A percentile compares a stretch with the other conserved stretches of the same genome.
phyloP scores from a whole-genome alignment of 2,113 vertebrate species.

The Brachirus orientalis region DNA sequence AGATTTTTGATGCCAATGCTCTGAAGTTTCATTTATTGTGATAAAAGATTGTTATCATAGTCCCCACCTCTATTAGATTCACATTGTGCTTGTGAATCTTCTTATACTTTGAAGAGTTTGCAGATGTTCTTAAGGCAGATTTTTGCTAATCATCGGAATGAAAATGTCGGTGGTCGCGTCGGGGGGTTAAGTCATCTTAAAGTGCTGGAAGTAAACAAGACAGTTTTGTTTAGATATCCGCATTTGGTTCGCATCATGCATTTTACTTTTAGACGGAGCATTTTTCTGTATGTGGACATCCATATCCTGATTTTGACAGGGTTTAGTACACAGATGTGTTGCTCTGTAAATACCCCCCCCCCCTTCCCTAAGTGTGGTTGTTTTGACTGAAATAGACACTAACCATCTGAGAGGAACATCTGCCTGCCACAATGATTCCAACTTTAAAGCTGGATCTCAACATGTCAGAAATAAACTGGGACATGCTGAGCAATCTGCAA shows the following conservation, averaged over 20 bases:
- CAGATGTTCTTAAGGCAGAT: slow-evolving; percentile 29
- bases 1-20: background rate
- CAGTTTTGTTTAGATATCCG: slow-evolving; percentile 71
- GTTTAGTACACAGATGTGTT: slow-evolving; percentile 78
- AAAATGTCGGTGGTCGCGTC: slow-evolving; percentile 34
- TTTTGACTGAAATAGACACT: slow-evolving; percentile 67
- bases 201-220: slow-evolving; percentile 65
- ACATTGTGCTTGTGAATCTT: slow-evolving; percentile 7
- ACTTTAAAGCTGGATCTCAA: slow-evolving; percentile 47
- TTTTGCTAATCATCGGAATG: slow-evolving; percentile 37
- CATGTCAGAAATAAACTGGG: slow-evolving; percentile 54
- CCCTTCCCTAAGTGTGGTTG: slow-evolving; percentile 39
- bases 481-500: slow-evolving; percentile 29
- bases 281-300: slow-evolving; percentile 40
- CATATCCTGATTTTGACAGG: slow-evolving; percentile 71
- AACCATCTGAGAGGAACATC: slow-evolving; percentile 71
- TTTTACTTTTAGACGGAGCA: slow-evolving; percentile 54
- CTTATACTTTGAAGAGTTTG: slow-evolving; percentile 24
- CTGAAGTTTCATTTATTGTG: background rate
- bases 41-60: slow-evolving; percentile 11
- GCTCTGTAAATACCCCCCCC: slow-evolving; percentile 61
- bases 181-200: slow-evolving; percentile 45
- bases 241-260: slow-evolving; percentile 74
- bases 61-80: background rate
- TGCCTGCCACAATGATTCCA: slow-evolving; percentile 57